These are phyloP conservation scores for Siniperca chuatsi DNA, from an alignment of 2,113 vertebrate genomes.

Conservation along the genomic window DNA sequence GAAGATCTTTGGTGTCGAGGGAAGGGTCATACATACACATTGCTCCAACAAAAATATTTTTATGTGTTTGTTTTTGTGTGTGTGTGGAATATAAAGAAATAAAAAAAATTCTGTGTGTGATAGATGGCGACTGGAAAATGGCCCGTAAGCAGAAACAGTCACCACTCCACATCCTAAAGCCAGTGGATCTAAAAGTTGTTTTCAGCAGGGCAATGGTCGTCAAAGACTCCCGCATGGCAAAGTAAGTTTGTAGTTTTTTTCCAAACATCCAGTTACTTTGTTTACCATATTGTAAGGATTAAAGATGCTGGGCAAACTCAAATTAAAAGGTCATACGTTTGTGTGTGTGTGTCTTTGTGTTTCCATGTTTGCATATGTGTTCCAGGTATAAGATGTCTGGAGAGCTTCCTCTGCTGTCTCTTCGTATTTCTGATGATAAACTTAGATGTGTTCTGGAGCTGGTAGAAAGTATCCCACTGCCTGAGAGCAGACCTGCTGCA, in stretches of 20 bases:
- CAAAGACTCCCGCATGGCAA: slow-evolving; percentile 95
- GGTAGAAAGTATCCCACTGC: slow-evolving; percentile 93
- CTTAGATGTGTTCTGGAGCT: slow-evolving; percentile 89
- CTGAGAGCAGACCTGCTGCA: slow-evolving; percentile 82
- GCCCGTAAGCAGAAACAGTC: slow-evolving; percentile 90
- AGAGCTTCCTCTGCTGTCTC: slow-evolving; percentile 91
- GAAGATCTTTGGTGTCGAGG: not conserved
- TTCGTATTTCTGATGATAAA: slow-evolving; percentile 94
- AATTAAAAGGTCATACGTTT: not conserved
- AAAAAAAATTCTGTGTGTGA: slow-evolving; percentile 26
- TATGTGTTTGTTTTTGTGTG: not conserved
- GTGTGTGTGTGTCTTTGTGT: not conserved
- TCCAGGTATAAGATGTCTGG: slow-evolving; percentile 93
- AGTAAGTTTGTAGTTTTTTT: slow-evolving; percentile 80
- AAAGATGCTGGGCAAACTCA: not conserved
- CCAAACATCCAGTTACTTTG: not conserved
- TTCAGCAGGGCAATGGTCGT: slow-evolving; percentile 96
- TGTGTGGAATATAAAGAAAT: slow-evolving; percentile 14
- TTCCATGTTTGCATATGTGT: slow-evolving; percentile 58
- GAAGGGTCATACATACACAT: not conserved
- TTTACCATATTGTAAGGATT: not conserved
- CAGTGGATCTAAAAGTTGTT: slow-evolving; percentile 92
- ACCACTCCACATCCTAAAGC: slow-evolving; percentile 92
- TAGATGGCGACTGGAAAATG: slow-evolving; percentile 94
- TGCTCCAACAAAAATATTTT: not conserved